Base-by-base conservation (phyloP, 2,797 vertebrate species). In the Anabacerthia variegaticeps region DNA sequence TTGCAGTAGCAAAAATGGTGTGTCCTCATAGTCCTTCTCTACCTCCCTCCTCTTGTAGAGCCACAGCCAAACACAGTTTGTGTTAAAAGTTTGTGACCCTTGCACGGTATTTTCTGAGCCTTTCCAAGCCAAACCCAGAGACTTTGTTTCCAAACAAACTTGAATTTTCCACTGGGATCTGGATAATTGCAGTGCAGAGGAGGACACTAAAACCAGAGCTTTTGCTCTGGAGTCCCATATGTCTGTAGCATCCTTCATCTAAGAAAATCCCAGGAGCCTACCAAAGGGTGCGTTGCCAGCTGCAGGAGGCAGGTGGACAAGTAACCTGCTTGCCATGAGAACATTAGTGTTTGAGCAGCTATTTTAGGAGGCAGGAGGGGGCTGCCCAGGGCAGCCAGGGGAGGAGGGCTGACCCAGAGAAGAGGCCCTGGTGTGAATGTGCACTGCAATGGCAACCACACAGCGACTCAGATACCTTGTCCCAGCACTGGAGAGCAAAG, bases 121-220 rank as follows among this genome's bases (percentile, higher is more conserved):
- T 84, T 83, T 78, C 56, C 37, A 46, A 85, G 69, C 87, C 85
- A 91, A 88, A 89, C 39, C 62, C 56, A 66, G 49, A 54, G 68
- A 68, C 43, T 72, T 66, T 52, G 39, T 88, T 95, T 95, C 92
- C 88, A 85, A 89, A 83, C 55, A 80, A 80, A 69, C 65, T 84
- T 80, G 16, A 88, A 28, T 94, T 93, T 95, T 96, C 90, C 94
- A 78, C 5, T 68, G 63, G n/a, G 59, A 76, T 55, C 58, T 86
- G 82, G 79, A 86, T 95, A 95, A 95, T 90, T 19, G 0, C 76
- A 94, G 89, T 85, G 88, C 76, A 78, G 92, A 92, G 85, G 78
- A 92, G 87, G 89, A 91, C 44, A 19, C 75, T 92, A 91, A 92
- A 95, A 92, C 32, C 43, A 59, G 92, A 85, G 49, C 54, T 75